Percentiles rank a stretch among this genome's conserved stretches.
phyloP scores from a whole-genome alignment of 2,888 invertebrate genomes.

The Drepana falcataria region DNA sequence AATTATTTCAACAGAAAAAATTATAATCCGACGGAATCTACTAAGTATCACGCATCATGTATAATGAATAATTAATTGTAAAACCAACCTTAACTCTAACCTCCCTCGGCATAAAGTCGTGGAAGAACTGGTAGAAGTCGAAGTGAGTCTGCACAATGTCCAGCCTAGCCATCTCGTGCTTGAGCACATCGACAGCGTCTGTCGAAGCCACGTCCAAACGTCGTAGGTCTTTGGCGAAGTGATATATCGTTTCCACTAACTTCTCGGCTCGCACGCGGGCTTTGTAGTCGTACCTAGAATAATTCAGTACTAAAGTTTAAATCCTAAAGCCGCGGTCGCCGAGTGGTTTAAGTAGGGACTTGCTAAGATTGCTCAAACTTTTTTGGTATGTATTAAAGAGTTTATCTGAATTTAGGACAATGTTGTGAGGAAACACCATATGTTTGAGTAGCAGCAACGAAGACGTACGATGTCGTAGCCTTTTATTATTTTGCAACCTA shows the following conservation, averaged over 20 bases:
- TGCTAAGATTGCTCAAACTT: no score
- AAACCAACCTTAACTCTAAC: conserved; percentile 53
- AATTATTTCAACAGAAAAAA: no score
- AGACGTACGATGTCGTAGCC: no score
- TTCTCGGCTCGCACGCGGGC: conserved; percentile 61
- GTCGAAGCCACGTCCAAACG: conserved; percentile 30
- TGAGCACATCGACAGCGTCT: conserved; percentile 37
- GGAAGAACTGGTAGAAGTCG: conserved; percentile 64
- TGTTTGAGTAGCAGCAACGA: no score
- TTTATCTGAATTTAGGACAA: no score
- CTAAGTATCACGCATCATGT: not conserved
- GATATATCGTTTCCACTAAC: conserved; percentile 47
- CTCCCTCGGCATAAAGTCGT: conserved; percentile 61
- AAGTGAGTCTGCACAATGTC: conserved; percentile 52
- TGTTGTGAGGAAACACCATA: no score
- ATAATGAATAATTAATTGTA: not conserved
- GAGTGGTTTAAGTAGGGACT: no score
- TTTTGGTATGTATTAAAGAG: no score
- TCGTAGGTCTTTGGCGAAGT: conserved; percentile 40
- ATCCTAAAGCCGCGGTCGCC: no score
- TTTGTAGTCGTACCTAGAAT: conserved; percentile 59
- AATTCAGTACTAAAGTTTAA: not conserved
- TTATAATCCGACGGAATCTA: no score
- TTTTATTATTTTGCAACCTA: no score
- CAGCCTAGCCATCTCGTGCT: conserved; percentile 56